Conservation (phyloP, 2,888 invertebrate species). For the Sarcophaga caerulescens region DNA sequence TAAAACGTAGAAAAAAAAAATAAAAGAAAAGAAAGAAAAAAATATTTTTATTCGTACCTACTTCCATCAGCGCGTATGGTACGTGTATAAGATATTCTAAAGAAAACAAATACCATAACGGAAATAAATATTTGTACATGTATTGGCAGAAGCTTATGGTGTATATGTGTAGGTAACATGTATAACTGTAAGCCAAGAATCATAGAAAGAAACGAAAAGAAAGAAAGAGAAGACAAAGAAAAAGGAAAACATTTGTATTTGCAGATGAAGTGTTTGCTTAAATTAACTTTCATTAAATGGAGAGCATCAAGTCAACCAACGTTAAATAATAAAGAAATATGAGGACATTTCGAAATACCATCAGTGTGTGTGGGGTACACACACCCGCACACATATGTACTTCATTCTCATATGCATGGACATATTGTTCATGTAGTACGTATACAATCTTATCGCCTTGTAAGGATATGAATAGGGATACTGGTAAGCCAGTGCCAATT, state of each 20-base stretch:
- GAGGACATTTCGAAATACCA: slow-evolving; percentile 60
- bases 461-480: not conserved
- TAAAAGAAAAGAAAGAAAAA: slow-evolving; percentile 7
- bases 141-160: not conserved
- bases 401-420: not conserved
- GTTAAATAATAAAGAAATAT: slow-evolving; percentile 64
- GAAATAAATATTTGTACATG: not conserved
- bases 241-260: slow-evolving; percentile 56
- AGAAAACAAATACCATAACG: slow-evolving; percentile 1
- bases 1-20: slow-evolving; percentile 19
- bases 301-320: slow-evolving; percentile 59
- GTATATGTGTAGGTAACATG: not conserved
- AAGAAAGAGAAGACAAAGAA: not conserved
- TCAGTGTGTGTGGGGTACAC: slow-evolving; percentile 12
- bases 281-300: slow-evolving; percentile 65
- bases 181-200: slow-evolving; percentile 1
- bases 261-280: slow-evolving; percentile 66
- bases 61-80: not conserved
- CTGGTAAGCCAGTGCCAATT: slow-evolving; percentile 16
- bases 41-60: not conserved
- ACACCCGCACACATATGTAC: not conserved
- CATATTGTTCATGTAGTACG: not conserved
- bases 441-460: not conserved
- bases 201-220: slow-evolving; percentile 25
- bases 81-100: not conserved